These are phyloP conservation scores for Entomobrya proxima DNA, from an alignment of 2,888 invertebrate species.

Conservation along the genomic window DNA sequence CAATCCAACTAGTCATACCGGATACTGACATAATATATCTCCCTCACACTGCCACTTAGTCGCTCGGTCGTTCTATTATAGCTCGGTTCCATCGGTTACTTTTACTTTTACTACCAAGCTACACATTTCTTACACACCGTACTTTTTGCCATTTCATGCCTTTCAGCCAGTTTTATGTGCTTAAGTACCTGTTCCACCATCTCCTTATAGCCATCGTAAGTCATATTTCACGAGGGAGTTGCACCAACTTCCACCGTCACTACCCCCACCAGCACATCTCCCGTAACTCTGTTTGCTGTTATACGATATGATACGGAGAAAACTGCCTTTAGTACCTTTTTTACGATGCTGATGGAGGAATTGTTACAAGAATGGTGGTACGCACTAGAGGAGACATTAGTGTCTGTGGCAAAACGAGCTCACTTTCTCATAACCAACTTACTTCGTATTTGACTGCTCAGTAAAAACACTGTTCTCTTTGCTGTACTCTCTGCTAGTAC, in stretches of 20 bases:
- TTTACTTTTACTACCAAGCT: conserved; percentile 25
- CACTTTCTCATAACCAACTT: conserved; percentile 41
- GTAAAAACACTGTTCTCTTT: not conserved
- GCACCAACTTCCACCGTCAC: conserved; percentile 39
- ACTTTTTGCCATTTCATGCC: conserved; percentile 29
- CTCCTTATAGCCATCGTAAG: conserved; percentile 43
- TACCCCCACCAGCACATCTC: not conserved
- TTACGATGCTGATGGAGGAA: conserved; percentile 12
- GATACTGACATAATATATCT: conserved; percentile 41
- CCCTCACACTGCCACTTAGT: not conserved
- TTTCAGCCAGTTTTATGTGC: conserved; percentile 44
- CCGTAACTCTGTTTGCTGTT: conserved; percentile 1
- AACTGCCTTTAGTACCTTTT: conserved; percentile 39
- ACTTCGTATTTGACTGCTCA: not conserved
- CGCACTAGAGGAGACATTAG: conserved; percentile 46
- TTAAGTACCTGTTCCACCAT: conserved; percentile 63
- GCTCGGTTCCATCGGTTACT: not conserved
- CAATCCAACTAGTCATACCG: conserved; percentile 36
- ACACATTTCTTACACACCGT: conserved; percentile 36
- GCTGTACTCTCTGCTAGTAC: not conserved
- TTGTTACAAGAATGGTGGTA: not conserved
- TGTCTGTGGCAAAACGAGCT: conserved; percentile 48
- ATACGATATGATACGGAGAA: not conserved
- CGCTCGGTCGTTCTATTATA: conserved; percentile 1
- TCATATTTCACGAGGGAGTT: conserved; percentile 62